These are phyloP conservation scores for Volucella zonaria DNA, from an alignment of 2,888 invertebrate species.

Conservation along the genomic window DNA sequence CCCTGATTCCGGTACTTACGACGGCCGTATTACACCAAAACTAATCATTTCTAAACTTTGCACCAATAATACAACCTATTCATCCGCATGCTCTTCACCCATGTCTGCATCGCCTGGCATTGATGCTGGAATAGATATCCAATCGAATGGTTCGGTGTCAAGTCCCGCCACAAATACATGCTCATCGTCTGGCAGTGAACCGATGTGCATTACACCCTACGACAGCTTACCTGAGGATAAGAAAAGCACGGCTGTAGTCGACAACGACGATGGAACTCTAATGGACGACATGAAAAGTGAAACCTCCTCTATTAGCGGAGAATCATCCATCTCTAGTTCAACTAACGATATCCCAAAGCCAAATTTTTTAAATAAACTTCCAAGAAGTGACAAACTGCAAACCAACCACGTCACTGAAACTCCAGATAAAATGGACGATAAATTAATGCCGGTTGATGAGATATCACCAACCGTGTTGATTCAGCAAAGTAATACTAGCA, in stretches of 20 bases:
- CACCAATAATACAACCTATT: conserved; percentile 78
- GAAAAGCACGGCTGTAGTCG: conserved; percentile 56
- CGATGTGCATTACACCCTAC: conserved; percentile 77
- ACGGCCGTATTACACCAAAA: conserved; percentile 82
- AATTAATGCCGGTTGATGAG: conserved; percentile 35
- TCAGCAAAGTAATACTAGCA: conserved; percentile 49
- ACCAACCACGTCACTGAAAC: conserved; percentile 1
- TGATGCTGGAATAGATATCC: conserved; percentile 75
- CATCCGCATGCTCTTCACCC: conserved; percentile 81
- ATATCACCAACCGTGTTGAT: conserved; percentile 12
- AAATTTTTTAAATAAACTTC: conserved; percentile 70
- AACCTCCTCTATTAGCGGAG: conserved; percentile 79
- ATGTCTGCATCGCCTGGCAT: conserved; percentile 80
- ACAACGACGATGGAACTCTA: conserved; percentile 78
- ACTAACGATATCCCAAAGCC: conserved; percentile 56
- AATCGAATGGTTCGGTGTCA: conserved; percentile 68
- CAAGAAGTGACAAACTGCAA: conserved; percentile 17
- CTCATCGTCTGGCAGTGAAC: conserved; percentile 79
- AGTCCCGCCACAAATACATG: conserved; percentile 74
- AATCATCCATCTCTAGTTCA: conserved; percentile 46
- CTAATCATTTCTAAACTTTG: conserved; percentile 81
- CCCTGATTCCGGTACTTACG: conserved; percentile 82
- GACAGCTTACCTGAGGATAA: conserved; percentile 79
- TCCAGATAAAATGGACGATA: conserved; percentile 36
- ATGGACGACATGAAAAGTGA: conserved; percentile 81